Percentiles rank a stretch among this genome's conserved stretches.
Evolutionary conservation across 30 jellyfish, hydroid and myxozoan genomes (phyloP).

Genomic region (Cassiopea xamachana): DNA sequence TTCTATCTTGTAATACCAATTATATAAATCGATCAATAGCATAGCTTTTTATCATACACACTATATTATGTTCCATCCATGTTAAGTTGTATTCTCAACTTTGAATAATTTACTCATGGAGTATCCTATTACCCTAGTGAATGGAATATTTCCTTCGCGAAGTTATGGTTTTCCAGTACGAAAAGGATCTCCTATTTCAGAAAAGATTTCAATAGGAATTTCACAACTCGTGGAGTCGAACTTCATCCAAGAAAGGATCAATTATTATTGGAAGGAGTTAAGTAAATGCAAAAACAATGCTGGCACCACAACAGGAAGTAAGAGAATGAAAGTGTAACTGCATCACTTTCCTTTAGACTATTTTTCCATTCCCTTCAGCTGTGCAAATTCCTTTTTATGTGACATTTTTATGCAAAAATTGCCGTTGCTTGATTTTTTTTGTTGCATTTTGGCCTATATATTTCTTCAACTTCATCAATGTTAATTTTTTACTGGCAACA

Average conservation of each 20-base stretch:
- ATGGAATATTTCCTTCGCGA: slow-evolving; percentile 51
- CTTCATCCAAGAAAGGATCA: slow-evolving; percentile 15
- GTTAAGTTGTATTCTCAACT: background rate
- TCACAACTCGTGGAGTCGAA: slow-evolving; percentile 40
- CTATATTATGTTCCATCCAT: background rate
- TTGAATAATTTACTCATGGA: background rate
- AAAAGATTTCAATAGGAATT: slow-evolving; percentile 47
- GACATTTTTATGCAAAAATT: too few species aligned
- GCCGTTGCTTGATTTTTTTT: too few species aligned
- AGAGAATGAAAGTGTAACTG: background rate
- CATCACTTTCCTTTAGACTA: background rate
- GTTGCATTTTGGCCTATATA: too few species aligned
- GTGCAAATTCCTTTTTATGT: too few species aligned
- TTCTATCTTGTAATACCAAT: too few species aligned
- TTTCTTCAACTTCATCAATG: too few species aligned
- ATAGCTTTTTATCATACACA: too few species aligned
- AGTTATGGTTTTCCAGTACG: slow-evolving; percentile 60
- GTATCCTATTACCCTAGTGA: background rate
- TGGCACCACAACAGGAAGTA: slow-evolving; percentile 24
- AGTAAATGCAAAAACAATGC: slow-evolving; percentile 25
- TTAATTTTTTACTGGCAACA: too few species aligned
- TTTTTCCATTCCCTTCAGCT: too few species aligned
- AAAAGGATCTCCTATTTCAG: slow-evolving; percentile 40
- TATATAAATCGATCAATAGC: too few species aligned
- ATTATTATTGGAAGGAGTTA: slow-evolving; percentile 32